phyloP scores from a whole-genome alignment of 2,888 invertebrate genomes.

The Troilus luridus region DNA sequence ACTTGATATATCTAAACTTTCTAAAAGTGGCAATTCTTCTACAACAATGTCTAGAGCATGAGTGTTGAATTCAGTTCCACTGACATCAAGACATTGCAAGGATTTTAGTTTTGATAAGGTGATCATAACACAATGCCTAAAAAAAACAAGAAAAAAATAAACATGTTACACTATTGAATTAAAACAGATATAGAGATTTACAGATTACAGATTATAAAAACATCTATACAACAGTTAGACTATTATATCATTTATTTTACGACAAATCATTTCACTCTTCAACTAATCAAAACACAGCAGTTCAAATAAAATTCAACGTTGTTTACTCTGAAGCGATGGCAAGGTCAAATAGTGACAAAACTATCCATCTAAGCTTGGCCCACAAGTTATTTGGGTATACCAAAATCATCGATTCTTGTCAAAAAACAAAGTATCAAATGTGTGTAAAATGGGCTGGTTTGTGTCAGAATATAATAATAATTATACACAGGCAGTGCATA shows the following conservation, averaged over 20 bases:
- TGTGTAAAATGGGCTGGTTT: too few relatives aligned
- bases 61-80: constrained; percentile 79
- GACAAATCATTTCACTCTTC: too few relatives aligned
- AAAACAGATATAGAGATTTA: not conserved
- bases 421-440: too few relatives aligned
- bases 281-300: too few relatives aligned
- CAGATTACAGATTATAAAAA: not conserved
- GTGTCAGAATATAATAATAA: too few relatives aligned
- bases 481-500: too few relatives aligned
- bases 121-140: constrained; percentile 74
- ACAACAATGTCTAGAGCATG: constrained; percentile 77
- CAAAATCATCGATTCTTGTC: too few relatives aligned
- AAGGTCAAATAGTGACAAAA: too few relatives aligned
- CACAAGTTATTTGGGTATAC: too few relatives aligned
- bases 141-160: constrained; percentile 61
- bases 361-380: too few relatives aligned
- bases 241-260: not conserved
- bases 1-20: constrained; percentile 77
- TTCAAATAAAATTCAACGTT: too few relatives aligned
- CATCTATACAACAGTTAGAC: not conserved
- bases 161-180: not conserved
- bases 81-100: constrained; percentile 75
- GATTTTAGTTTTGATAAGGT: constrained; percentile 75
- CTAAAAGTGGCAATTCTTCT: constrained; percentile 76
- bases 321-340: too few relatives aligned